phyloP scores from a whole-genome alignment of 2,113 vertebrate genomes.

The Rhodinocichla rosea region DNA sequence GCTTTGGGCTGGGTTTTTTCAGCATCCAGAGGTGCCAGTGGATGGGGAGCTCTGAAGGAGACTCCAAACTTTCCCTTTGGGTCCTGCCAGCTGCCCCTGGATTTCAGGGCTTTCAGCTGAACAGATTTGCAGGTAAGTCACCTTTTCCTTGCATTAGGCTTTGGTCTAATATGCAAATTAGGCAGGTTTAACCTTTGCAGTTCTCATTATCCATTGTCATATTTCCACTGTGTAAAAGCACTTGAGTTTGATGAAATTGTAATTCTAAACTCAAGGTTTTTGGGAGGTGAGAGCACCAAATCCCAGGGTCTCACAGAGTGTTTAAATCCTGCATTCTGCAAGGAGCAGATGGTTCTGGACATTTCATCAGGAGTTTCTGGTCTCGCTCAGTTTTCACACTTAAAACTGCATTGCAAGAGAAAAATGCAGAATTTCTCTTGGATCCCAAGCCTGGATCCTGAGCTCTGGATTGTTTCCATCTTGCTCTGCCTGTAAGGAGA shows the following conservation, averaged over 20 bases:
- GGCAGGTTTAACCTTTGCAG: not conserved
- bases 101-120: not conserved
- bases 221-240: not conserved
- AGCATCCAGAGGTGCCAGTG: not conserved
- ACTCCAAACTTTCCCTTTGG: not conserved
- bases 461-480: not conserved
- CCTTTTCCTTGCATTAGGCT: not conserved
- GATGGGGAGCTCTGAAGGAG: not conserved
- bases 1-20: not conserved
- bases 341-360: not conserved
- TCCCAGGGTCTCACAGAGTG: fast-evolving
- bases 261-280: not conserved
- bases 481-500: not conserved
- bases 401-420: not conserved
- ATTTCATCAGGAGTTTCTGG: not conserved
- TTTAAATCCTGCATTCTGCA: not conserved
- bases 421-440: not conserved
- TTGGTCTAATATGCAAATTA: not conserved
- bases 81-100: not conserved
- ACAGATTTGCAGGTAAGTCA: not conserved
- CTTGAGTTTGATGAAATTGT: not conserved
- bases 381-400: not conserved
- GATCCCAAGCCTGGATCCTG: not conserved
- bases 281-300: not conserved
- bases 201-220: not conserved